Conservation (phyloP, 2,113 vertebrate genomes). For the Centropus unirufus region DNA sequence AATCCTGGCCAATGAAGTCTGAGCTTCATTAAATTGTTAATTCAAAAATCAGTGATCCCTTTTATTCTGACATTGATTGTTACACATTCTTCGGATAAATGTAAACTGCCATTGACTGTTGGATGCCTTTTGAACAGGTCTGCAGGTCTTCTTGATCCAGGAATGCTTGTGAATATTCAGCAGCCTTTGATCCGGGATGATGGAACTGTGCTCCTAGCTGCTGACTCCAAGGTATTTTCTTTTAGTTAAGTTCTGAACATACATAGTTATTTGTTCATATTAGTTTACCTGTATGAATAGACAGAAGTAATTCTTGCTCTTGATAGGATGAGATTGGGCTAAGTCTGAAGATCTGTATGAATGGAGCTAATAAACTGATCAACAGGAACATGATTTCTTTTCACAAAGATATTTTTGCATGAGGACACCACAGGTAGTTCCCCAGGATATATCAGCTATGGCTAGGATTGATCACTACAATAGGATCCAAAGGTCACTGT, state of each 20-base stretch:
- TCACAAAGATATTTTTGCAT: neutral
- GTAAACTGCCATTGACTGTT: neutral
- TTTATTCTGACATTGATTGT: neutral
- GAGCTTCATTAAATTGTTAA: neutral
- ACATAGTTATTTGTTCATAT: neutral
- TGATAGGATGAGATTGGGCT: neutral
- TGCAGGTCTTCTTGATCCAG: slow-evolving; percentile 89
- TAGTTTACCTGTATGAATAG: neutral
- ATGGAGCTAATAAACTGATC: neutral
- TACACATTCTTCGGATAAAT: neutral
- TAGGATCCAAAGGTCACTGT: neutral
- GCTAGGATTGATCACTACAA: neutral
- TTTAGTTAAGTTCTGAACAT: neutral
- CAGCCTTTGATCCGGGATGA: slow-evolving; percentile 95
- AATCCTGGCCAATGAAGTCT: neutral
- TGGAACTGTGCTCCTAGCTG: slow-evolving; percentile 89
- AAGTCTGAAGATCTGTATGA: neutral
- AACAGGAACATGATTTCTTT: neutral
- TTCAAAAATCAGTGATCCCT: neutral
- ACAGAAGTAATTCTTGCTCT: neutral
- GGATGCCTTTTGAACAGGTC: slow-evolving; percentile 79
- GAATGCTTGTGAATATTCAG: slow-evolving; percentile 98
- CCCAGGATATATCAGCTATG: neutral
- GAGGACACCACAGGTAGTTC: neutral
- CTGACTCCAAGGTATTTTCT: slow-evolving; percentile 88